Percentiles rank a stretch among this genome's conserved stretches.
phyloP scores from a whole-genome alignment of 2,888 invertebrate species.

The Adela reaumurella region DNA sequence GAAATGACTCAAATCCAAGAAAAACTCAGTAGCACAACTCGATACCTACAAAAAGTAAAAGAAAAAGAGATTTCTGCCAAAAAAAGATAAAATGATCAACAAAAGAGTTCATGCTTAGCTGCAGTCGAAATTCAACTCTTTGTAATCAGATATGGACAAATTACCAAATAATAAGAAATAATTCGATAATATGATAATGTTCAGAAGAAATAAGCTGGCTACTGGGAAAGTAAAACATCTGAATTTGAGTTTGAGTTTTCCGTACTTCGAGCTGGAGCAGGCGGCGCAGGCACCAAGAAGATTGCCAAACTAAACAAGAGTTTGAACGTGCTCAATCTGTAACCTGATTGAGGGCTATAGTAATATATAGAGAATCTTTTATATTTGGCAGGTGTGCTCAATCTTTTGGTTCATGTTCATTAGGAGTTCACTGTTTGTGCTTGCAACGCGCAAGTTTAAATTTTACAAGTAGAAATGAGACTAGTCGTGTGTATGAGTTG shows the following conservation, averaged over 20 bases:
- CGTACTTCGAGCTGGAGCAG: slow-evolving; percentile 61
- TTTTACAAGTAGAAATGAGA: too few relatives aligned
- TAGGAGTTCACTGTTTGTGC: too few relatives aligned
- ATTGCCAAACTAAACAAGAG: slow-evolving; percentile 65
- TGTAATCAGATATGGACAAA: slow-evolving; percentile 42
- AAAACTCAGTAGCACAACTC: slow-evolving; percentile 29
- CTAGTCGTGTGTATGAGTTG: too few relatives aligned
- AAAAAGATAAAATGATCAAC: slow-evolving; percentile 34
- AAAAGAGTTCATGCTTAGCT: slow-evolving; percentile 37
- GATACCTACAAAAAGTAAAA: slow-evolving; percentile 35
- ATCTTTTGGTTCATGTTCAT: too few relatives aligned
- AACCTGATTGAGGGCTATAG: too few relatives aligned
- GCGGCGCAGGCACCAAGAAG: slow-evolving; percentile 60
- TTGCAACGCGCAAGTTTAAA: too few relatives aligned
- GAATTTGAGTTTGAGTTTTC: slow-evolving; percentile 62
- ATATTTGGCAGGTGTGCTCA: too few relatives aligned
- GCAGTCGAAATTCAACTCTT: slow-evolving; percentile 35
- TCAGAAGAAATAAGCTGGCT: slow-evolving; percentile 59
- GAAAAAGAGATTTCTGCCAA: slow-evolving; percentile 28
- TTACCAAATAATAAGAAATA: slow-evolving; percentile 57
- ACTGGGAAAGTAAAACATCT: slow-evolving; percentile 61
- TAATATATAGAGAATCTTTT: too few relatives aligned
- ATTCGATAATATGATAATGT: slow-evolving; percentile 57
- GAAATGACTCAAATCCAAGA: slow-evolving; percentile 51
- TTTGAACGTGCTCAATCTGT: too few relatives aligned